Evolutionary conservation across 2,113 vertebrate species (phyloP).

Genomic region (Chitala chitala): DNA sequence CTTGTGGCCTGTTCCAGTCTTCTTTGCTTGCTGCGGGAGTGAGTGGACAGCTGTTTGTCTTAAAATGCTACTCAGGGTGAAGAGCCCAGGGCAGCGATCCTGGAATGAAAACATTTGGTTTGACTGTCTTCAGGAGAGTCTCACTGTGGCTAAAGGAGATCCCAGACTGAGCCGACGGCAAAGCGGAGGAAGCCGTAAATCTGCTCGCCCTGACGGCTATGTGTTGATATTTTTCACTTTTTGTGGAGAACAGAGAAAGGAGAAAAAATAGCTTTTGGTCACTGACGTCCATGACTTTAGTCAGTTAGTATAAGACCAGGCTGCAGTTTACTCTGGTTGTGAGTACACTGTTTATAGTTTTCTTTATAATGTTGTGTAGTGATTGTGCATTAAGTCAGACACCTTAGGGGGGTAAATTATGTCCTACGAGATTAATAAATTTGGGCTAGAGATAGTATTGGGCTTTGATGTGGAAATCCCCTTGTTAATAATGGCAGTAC

Average conservation of each 20-base stretch:
- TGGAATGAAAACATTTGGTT: slow-evolving; percentile 63
- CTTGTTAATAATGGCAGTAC: neutral
- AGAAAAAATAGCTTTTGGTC: neutral
- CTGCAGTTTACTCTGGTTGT: slow-evolving; percentile 17
- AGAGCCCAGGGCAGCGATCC: slow-evolving; percentile 59
- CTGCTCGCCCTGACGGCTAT: slow-evolving; percentile 59
- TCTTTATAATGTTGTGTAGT: slow-evolving; percentile 52
- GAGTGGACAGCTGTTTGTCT: slow-evolving; percentile 53
- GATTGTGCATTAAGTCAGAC: slow-evolving; percentile 60
- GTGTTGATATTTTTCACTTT: slow-evolving; percentile 55
- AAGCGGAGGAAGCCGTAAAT: slow-evolving; percentile 71
- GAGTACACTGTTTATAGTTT: slow-evolving; percentile 26
- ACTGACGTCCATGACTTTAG: slow-evolving; percentile 36
- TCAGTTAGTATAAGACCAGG: slow-evolving; percentile 12
- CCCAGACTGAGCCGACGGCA: slow-evolving; percentile 56
- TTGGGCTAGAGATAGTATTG: no score
- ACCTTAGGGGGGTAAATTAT: no score
- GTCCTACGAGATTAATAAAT: no score
- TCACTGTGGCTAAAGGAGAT: slow-evolving; percentile 60
- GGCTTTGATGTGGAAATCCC: neutral
- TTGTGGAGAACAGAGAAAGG: slow-evolving; percentile 36
- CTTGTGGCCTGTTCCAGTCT: neutral
- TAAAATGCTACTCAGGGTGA: slow-evolving; percentile 59
- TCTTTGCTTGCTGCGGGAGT: neutral
- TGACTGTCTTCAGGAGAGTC: slow-evolving; percentile 56